A percentile compares a stretch with the other conserved stretches of the same genome.
Evolutionary conservation across 2,113 vertebrate species (phyloP).

Genomic region (Thymallus thymallus): DNA sequence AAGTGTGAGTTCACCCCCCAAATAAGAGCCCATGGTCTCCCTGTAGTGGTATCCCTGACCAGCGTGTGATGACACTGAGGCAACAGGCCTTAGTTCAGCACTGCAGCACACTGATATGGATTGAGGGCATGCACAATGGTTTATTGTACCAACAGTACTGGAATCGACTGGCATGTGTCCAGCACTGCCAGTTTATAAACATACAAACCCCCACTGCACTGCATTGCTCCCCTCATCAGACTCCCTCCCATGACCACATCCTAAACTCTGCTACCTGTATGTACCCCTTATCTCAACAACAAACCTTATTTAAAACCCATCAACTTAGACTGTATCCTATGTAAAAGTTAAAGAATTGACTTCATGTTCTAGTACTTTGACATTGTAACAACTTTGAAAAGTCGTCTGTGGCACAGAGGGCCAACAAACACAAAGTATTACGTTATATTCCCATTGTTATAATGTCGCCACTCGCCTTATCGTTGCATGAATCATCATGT

Average conservation of each 20-base stretch:
- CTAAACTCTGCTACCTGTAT: too few relatives aligned
- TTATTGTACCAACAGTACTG: constrained; percentile 65
- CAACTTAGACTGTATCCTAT: too few relatives aligned
- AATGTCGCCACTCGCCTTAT: neutral
- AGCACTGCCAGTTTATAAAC: constrained; percentile 50
- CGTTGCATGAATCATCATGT: neutral
- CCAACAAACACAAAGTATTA: too few relatives aligned
- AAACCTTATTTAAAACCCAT: neutral
- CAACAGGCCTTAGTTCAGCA: neutral
- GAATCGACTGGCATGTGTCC: constrained; percentile 63
- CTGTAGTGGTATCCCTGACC: constrained; percentile 17
- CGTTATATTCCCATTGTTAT: too few relatives aligned
- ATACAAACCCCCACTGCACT: constrained; percentile 37
- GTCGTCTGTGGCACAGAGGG: too few relatives aligned
- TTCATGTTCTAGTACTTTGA: too few relatives aligned
- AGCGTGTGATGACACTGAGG: constrained; percentile 41
- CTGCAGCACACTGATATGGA: constrained; percentile 49
- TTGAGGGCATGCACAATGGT: constrained; percentile 70
- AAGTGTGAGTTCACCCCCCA: neutral
- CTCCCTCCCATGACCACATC: neutral
- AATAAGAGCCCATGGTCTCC: neutral
- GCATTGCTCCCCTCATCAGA: constrained; percentile 21
- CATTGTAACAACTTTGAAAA: too few relatives aligned
- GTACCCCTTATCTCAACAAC: neutral
- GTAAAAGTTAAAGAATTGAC: too few relatives aligned